These are phyloP conservation scores for Sylvicola cinctus DNA, from an alignment of 2,888 invertebrate genomes.

Conservation along the genomic window DNA sequence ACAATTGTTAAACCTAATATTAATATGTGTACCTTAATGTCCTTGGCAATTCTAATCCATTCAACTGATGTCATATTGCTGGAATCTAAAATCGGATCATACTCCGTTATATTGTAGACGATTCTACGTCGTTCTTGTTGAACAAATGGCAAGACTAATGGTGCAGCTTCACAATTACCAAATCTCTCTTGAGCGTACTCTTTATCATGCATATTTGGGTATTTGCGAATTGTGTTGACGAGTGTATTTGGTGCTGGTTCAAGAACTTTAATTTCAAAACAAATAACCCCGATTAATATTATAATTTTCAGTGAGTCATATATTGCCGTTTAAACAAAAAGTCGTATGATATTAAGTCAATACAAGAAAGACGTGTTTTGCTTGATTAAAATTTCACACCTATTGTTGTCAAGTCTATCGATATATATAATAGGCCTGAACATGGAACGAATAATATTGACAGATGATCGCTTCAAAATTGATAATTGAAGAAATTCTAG, in stretches of 20 bases:
- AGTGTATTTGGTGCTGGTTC: slow-evolving; percentile 25
- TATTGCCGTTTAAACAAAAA: no score
- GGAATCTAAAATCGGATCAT: slow-evolving; percentile 74
- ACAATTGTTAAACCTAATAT: no score
- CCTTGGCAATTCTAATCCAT: slow-evolving; percentile 74
- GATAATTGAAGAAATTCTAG: no score
- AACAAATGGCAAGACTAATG: slow-evolving; percentile 38
- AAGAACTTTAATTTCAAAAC: slow-evolving; percentile 36
- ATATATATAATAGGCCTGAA: no score
- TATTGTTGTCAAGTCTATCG: no score
- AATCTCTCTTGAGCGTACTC: slow-evolving; percentile 41
- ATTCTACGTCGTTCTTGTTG: slow-evolving; percentile 34
- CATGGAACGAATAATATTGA: no score
- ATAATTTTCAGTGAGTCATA: neutral
- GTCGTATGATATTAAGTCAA: no score
- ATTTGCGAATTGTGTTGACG: slow-evolving; percentile 29
- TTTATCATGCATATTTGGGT: slow-evolving; percentile 71
- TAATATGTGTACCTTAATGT: slow-evolving; percentile 55
- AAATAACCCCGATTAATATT: no score
- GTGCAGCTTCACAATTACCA: slow-evolving; percentile 23
- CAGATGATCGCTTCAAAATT: no score
- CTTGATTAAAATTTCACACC: no score
- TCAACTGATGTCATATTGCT: slow-evolving; percentile 83
- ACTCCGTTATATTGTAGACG: slow-evolving; percentile 64
- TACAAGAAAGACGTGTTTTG: no score